Evolutionary conservation across 1,140 invertebrate genomes (phyloP).

Genomic region (Hermetia illucens): DNA sequence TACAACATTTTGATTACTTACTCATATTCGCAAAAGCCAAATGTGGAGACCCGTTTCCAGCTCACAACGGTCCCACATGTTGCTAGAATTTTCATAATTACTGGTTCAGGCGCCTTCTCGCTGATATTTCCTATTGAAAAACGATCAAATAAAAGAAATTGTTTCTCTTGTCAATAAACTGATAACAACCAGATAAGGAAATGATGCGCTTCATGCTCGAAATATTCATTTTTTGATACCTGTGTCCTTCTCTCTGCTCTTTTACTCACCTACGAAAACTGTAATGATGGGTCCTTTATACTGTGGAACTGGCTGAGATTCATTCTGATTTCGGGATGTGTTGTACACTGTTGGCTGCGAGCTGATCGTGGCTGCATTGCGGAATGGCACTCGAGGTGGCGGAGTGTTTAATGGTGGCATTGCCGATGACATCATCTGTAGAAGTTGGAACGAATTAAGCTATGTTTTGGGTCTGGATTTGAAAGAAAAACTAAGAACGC

Average conservation of each 20-base stretch:
- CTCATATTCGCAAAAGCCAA: constrained; percentile 91
- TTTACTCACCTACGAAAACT: constrained; percentile 68
- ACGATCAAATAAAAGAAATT: constrained; percentile 4
- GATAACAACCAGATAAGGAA: too few relatives aligned
- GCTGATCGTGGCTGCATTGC: constrained; percentile 29
- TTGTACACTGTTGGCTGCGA: constrained; percentile 28
- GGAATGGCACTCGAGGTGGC: constrained; percentile 25
- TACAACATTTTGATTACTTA: constrained; percentile 8
- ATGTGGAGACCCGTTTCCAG: constrained; percentile 97
- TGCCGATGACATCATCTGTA: constrained; percentile 37
- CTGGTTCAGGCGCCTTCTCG: constrained; percentile 84
- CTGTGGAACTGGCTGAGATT: constrained; percentile 24
- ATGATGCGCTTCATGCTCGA: too few relatives aligned
- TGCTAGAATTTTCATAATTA: constrained; percentile 83
- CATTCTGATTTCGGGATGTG: constrained; percentile 11
- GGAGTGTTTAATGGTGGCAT: constrained; percentile 29
- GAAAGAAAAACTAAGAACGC: not conserved
- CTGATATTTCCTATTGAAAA: constrained; percentile 76
- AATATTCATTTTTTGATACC: too few relatives aligned
- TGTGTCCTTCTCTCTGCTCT: not conserved
- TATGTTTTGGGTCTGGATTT: constrained; percentile 1
- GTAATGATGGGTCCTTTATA: constrained; percentile 76
- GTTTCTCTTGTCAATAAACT: too few relatives aligned
- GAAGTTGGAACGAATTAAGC: constrained; percentile 10
- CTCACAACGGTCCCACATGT: constrained; percentile 85